Evolutionary conservation across 2,797 vertebrate genomes (phyloP).

Genomic region (Amphiprion clarkii): DNA sequence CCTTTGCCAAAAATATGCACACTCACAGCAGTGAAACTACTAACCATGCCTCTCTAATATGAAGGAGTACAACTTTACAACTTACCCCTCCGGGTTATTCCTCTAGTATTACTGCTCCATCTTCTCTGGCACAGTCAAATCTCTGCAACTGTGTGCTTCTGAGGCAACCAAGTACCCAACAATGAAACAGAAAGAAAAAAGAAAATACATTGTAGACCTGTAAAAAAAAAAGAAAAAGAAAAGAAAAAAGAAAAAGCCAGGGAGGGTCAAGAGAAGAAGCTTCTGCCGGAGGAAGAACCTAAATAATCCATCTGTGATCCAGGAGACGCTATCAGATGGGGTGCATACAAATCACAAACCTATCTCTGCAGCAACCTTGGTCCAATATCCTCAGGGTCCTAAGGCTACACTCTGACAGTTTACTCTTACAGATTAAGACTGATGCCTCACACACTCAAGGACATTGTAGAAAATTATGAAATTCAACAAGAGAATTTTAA

Average conservation of each 20-base stretch:
- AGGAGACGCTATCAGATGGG: slow-evolving; percentile 82
- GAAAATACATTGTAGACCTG: slow-evolving; percentile 41
- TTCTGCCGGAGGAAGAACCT: slow-evolving; percentile 75
- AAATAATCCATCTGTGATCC: slow-evolving; percentile 85
- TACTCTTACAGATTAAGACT: slow-evolving; percentile 54
- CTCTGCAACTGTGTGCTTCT: slow-evolving; percentile 45
- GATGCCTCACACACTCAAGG: slow-evolving; percentile 42
- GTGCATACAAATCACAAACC: slow-evolving; percentile 83
- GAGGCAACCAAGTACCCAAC: slow-evolving; percentile 55
- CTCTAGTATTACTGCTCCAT: slow-evolving; percentile 60
- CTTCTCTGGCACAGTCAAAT: slow-evolving; percentile 51
- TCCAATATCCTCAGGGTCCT: slow-evolving; percentile 85
- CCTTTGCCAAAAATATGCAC: slow-evolving; percentile 24
- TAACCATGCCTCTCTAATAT: slow-evolving; percentile 14
- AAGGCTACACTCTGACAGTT: slow-evolving; percentile 76
- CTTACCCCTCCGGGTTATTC: slow-evolving; percentile 74
- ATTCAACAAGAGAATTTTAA: slow-evolving; percentile 19
- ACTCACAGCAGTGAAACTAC: slow-evolving; percentile 9
- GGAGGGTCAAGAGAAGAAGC: slow-evolving; percentile 64
- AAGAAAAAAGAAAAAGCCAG: slow-evolving; percentile 23
- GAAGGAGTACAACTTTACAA: slow-evolving; percentile 72
- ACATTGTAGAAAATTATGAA: slow-evolving; percentile 11
- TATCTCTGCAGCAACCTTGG: slow-evolving; percentile 81
- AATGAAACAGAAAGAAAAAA: slow-evolving; percentile 57
- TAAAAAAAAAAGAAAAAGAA: slow-evolving; percentile 24